Conservation (phyloP, 2,888 invertebrate species). For the Rhopalosiphum nymphaeae region DNA sequence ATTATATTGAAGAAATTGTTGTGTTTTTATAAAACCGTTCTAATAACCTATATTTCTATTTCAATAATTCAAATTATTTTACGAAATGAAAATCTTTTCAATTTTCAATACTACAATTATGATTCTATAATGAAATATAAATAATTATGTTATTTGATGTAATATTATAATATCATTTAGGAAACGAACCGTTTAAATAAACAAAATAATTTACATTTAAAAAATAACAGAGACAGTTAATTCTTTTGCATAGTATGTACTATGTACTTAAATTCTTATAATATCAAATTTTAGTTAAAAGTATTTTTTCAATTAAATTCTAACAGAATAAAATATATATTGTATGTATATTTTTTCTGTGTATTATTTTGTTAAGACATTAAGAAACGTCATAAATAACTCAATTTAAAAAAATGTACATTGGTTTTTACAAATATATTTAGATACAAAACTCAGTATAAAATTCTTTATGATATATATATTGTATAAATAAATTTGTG, state of each 20-base stretch:
- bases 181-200: neutral
- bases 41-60: neutral
- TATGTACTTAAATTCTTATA: neutral
- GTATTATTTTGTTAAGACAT: neutral
- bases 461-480: neutral
- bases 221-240: neutral
- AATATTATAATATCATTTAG: neutral
- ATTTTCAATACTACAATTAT: neutral
- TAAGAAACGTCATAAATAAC: neutral
- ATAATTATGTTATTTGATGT: neutral
- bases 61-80: neutral
- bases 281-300: neutral
- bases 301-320: neutral
- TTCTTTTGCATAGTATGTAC: neutral
- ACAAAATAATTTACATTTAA: neutral
- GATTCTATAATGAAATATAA: neutral
- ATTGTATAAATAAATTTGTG: neutral
- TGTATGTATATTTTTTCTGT: neutral
- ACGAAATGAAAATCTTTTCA: neutral
- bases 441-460: neutral
- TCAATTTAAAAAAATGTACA: neutral
- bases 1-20: constrained; percentile 1
- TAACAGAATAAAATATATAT: neutral
- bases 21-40: neutral
- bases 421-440: neutral